Conservation (phyloP, 1,140 invertebrate genomes). For the Bursaphelenchus mucronatus region DNA sequence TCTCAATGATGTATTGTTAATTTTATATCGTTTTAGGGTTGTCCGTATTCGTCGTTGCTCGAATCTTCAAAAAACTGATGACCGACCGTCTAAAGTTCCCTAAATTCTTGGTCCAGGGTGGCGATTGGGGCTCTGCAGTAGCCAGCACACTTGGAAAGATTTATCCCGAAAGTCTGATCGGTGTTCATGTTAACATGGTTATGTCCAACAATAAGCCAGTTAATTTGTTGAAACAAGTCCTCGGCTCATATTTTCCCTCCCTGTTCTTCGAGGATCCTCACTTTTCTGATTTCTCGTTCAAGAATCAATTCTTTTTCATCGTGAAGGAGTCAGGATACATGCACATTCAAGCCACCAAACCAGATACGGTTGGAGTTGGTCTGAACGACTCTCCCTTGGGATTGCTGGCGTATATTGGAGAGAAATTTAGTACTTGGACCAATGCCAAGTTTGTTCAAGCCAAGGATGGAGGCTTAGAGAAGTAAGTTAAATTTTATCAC, state of each 20-base stretch:
- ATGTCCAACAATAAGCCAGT: conserved; percentile 59
- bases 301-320: conserved; percentile 62
- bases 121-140: conserved; percentile 64
- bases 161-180: conserved; percentile 68
- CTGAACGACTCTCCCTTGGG: conserved; percentile 67
- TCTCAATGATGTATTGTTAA: conserved; percentile 70
- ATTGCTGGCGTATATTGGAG: conserved; percentile 75
- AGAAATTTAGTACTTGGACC: conserved; percentile 77
- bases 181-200: conserved; percentile 70
- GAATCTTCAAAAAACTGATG: conserved; percentile 79
- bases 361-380: conserved; percentile 71
- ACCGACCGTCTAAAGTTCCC: conserved; percentile 73
- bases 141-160: conserved; percentile 64
- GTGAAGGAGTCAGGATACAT: conserved; percentile 73
- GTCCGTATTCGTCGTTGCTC: conserved; percentile 66
- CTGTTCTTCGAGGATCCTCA: conserved; percentile 66
- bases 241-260: conserved; percentile 63
- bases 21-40: conserved; percentile 59
- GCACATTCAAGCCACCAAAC: conserved; percentile 76
- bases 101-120: conserved; percentile 77
- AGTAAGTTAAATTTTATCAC: conserved; percentile 62
- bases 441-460: conserved; percentile 63
- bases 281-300: conserved; percentile 66
- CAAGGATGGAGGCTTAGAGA: conserved; percentile 71
- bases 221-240: conserved; percentile 61